Evolutionary conservation across 2,113 vertebrate genomes (phyloP).

Genomic region (Gymnocephalus cernua): DNA sequence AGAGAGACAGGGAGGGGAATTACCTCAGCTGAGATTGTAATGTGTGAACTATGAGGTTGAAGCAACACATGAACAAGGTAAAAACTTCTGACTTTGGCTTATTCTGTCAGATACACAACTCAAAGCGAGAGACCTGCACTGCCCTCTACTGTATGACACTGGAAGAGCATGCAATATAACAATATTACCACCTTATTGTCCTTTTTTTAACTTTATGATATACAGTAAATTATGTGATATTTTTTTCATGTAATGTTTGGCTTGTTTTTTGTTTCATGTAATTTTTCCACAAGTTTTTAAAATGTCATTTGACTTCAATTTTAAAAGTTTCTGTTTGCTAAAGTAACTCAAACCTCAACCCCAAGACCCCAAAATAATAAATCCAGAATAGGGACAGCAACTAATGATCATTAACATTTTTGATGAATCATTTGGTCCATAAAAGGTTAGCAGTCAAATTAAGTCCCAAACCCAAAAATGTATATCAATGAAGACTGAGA

Average conservation of each 20-base stretch:
- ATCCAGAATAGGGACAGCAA: not conserved
- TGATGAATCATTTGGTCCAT: not conserved
- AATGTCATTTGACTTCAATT: too few species aligned
- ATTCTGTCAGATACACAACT: not conserved
- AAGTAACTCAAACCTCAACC: not conserved
- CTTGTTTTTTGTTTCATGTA: too few species aligned
- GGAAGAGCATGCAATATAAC: not conserved
- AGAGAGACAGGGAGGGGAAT: not conserved
- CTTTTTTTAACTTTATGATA: not conserved
- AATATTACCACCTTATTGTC: not conserved
- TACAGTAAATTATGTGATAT: not conserved
- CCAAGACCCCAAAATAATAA: not conserved
- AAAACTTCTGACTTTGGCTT: constrained; percentile 22
- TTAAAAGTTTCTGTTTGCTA: not conserved
- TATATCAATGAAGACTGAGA: not conserved
- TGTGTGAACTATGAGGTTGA: constrained; percentile 46
- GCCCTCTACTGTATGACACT: constrained; percentile 59
- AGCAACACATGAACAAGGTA: constrained; percentile 38
- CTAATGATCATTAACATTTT: not conserved
- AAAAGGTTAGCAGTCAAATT: not conserved
- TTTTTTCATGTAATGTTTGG: not conserved
- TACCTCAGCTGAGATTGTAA: constrained; percentile 28
- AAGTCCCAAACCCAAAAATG: not conserved
- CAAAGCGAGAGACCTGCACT: constrained; percentile 47
- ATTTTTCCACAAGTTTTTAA: not conserved